These are phyloP conservation scores for Cossypha heuglini DNA, from an alignment of 2,797 vertebrate genomes.

Conservation along the genomic window DNA sequence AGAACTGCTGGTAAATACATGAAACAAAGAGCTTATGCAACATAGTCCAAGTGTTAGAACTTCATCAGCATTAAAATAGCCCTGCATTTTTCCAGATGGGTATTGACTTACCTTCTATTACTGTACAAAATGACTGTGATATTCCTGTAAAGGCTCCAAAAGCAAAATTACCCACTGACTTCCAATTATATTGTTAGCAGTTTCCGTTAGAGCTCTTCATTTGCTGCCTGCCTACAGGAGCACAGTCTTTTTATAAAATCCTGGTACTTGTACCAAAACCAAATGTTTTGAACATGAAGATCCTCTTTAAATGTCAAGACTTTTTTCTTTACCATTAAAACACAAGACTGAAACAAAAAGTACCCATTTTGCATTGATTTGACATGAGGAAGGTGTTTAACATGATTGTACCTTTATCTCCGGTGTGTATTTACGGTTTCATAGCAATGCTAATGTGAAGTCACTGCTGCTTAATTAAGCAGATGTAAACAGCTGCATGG, in stretches of 20 bases:
- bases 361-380: background rate
- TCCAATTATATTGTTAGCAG: background rate
- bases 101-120: background rate
- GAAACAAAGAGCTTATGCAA: background rate
- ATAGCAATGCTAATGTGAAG: slow-evolving; percentile 31
- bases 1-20: background rate
- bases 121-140: background rate
- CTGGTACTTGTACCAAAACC: background rate
- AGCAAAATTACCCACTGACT: background rate
- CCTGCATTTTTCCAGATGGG: background rate
- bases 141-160: background rate
- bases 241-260: background rate
- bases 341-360: background rate
- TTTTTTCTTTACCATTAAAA: background rate
- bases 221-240: background rate
- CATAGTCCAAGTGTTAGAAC: background rate
- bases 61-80: background rate
- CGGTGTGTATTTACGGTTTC: background rate
- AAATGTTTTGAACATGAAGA: background rate
- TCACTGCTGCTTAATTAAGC: slow-evolving; percentile 40
- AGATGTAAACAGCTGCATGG: slow-evolving; percentile 53
- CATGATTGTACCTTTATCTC: background rate
- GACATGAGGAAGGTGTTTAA: background rate
- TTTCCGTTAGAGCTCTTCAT: background rate
- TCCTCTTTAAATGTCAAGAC: background rate